Conservation (phyloP, 2,113 vertebrate species). For the Nasalis larvatus region DNA sequence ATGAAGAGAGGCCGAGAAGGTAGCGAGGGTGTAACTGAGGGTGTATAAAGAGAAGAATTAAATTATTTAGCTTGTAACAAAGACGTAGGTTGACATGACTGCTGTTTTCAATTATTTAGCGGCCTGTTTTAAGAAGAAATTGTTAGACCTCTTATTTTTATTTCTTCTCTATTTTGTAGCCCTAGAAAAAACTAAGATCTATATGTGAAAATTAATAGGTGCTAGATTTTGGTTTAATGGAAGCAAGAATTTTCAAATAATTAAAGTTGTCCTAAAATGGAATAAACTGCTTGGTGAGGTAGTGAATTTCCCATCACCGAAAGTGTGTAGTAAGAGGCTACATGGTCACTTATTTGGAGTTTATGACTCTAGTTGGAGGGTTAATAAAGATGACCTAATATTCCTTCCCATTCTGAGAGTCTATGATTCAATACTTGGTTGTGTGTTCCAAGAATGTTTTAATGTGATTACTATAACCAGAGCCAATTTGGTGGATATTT, state of each 20-base stretch:
- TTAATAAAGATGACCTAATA: slow-evolving; percentile 33
- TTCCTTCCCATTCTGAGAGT: not conserved
- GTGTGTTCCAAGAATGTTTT: slow-evolving; percentile 20
- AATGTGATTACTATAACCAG: slow-evolving; percentile 3
- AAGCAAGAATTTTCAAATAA: slow-evolving; percentile 43
- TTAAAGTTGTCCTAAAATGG: slow-evolving; percentile 21
- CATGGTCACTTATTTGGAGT: slow-evolving; percentile 37
- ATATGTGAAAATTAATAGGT: slow-evolving; percentile 17
- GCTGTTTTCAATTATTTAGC: not conserved
- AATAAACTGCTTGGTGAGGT: not conserved
- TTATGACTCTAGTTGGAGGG: slow-evolving; percentile 14
- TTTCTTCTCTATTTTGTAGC: not conserved
- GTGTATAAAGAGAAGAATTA: not conserved
- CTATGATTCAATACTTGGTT: not conserved
- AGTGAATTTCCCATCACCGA: not conserved
- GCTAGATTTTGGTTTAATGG: slow-evolving; percentile 41
- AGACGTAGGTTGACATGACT: not conserved
- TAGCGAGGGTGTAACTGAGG: not conserved
- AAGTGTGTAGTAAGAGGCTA: not conserved
- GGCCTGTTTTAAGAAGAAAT: not conserved
- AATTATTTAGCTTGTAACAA: not conserved
- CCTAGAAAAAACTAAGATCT: not conserved
- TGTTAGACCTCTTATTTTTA: not conserved
- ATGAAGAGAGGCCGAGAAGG: not conserved
- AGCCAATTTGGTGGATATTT: slow-evolving; percentile 41